Evolutionary conservation across 37 sponge, comb jelly and placozoan genomes (phyloP), one percentile per base, ranked within the genome.

Genomic region (Hexactinellida sp.): DNA sequence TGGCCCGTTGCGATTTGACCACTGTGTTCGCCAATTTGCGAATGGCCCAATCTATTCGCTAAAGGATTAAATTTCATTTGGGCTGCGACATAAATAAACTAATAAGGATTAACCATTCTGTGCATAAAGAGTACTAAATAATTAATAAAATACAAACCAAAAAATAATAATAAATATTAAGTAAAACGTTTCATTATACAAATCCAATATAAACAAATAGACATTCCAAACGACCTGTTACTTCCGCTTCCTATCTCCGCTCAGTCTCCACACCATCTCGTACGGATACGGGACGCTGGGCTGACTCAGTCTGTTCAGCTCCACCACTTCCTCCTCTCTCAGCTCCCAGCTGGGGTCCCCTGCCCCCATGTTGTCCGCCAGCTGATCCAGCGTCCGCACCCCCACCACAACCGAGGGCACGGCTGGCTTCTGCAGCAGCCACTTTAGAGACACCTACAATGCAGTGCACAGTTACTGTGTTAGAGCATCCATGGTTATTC

Each of bases 361-460:
- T 32, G 91, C 84, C 0, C 87, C 36, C 71, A 95, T 35, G 84
- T 95, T 95, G 36, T 95, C 96, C 36, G 86, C 88, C 30, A 95
- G 87, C 55, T 95, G 96, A 0, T 84, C 37, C 35, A 86, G 16
- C 0, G 89, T 93, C 36, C 92, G 83, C 0, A 91, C 96, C 37
- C 96, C 96, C 36, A 95, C 90, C 10, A 95, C 90, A 25, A 95
- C 90, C 16, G 94, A 93, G 0, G 88, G 37, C 24, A 95, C 96
- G 34, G 84, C 39, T 21, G 90, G 89, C 55, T 89, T 88, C 38
- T 89, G 85, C 37, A 95, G 87, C 71, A 95, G 54, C 96, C 96
- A 95, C 21, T 91, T 89, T n/a, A 95, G 89, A n/a, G 96, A 90
- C n/a, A 95, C 87, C 84, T 95, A 94, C 0, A 92, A 82, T 35